Evolutionary conservation across 2,113 vertebrate genomes (phyloP).

Genomic region (Sterna hirundo): DNA sequence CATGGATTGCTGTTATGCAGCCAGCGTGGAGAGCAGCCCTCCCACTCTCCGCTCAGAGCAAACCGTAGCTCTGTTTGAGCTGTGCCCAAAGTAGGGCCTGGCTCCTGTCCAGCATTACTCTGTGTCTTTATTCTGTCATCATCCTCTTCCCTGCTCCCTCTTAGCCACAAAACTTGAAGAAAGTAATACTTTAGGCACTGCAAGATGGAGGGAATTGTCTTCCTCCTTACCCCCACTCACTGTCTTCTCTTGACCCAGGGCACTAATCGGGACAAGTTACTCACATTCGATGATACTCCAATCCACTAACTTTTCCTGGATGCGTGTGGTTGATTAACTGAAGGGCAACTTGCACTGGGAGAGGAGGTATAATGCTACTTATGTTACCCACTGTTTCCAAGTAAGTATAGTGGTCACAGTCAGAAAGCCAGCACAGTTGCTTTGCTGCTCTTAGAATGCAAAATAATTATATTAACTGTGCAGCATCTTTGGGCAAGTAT

Average conservation of each 20-base stretch:
- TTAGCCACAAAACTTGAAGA: neutral
- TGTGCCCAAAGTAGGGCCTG: neutral
- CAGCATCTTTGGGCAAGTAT: slow-evolving; percentile 33
- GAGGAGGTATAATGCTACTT: neutral
- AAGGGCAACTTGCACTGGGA: neutral
- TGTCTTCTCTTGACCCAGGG: neutral
- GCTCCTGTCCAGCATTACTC: neutral
- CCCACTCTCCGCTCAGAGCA: neutral
- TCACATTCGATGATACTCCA: neutral
- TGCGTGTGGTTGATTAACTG: neutral
- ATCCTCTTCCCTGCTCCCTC: neutral
- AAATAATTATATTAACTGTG: slow-evolving; percentile 20
- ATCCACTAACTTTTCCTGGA: neutral
- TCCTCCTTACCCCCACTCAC: neutral
- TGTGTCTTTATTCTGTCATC: neutral
- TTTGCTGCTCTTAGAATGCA: neutral
- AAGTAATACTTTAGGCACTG: neutral
- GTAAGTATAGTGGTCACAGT: slow-evolving; percentile 1
- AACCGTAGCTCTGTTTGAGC: neutral
- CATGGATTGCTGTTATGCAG: rapidly evolving
- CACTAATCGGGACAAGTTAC: neutral
- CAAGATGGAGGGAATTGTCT: neutral
- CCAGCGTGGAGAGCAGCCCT: neutral
- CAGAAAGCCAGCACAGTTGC: neutral
- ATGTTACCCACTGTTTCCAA: neutral